Base-by-base conservation (phyloP, 2,888 invertebrate genomes). In the Calliopum simillimum region DNA sequence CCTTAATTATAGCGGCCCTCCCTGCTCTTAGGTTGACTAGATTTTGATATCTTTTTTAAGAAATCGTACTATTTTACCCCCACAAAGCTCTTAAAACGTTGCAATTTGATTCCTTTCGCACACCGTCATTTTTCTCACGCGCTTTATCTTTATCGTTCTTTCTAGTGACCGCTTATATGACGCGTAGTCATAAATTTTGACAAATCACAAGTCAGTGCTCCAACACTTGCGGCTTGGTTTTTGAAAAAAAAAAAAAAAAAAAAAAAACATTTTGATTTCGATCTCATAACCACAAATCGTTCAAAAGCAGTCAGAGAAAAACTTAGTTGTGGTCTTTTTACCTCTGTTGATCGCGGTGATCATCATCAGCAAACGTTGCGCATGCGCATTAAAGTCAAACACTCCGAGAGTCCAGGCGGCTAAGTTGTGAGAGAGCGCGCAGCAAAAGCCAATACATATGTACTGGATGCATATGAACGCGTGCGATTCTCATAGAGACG, bases 241-340 rank as follows among this genome's bases (percentile, higher is more conserved):
- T n/a, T n/a, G n/a, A n/a, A n/a, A n/a, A n/a, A n/a, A n/a, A n/a
- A n/a, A n/a, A n/a, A n/a, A n/a, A n/a, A n/a, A n/a, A n/a, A n/a
- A n/a, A n/a, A n/a, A 33, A 14, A 41, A 25, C 43, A 13, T 33
- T 66, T 73, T 73, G 76, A 76, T 75, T 76, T 76, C 75, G 73
- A 77, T 77, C 76, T 73, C 70, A 69, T 72, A 75, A 73, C 70
- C 74, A 76, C 73, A 76, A 76, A 76, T 75, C 76, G 75, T 73
- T 76, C 76, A 74, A 56, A 56, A 23, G 21, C 49, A 53, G 64
- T 53, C 43, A 62, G 13, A 16, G 51, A 43, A 1, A 8, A 43
- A 59, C 21, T 61, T 21, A 47, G 14, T 64, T 70, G 12, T 46
- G 21, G 21, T 14, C 47, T 68, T 55, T 55, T 51, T 56, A 41